These are phyloP conservation scores for Seladonia tumulorum DNA, from an alignment of 2,888 invertebrate genomes.

Conservation along the genomic window DNA sequence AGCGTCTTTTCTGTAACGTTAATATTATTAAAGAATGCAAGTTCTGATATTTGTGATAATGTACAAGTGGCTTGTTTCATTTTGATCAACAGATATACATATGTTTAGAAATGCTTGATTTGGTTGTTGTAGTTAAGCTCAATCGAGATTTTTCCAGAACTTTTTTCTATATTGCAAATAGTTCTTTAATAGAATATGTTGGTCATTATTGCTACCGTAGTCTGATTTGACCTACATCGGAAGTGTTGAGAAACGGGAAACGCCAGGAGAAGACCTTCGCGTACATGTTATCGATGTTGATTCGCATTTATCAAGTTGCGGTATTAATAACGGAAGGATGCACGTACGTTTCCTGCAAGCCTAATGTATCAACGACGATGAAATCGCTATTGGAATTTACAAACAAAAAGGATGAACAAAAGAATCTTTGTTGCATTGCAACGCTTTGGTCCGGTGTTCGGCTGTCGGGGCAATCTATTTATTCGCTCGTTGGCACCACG, in stretches of 20 bases:
- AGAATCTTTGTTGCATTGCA: conserved; percentile 12
- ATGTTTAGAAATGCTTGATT: too few relatives aligned
- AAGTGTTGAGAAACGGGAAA: neutral
- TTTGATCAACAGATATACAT: too few relatives aligned
- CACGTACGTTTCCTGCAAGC: conserved; percentile 37
- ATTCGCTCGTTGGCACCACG: conserved; percentile 30
- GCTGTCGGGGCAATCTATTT: conserved; percentile 47
- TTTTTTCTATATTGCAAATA: neutral
- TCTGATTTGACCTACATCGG: conserved; percentile 2
- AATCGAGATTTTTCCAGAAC: neutral
- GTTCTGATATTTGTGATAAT: too few relatives aligned
- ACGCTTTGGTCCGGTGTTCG: conserved; percentile 28
- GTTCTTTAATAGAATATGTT: neutral
- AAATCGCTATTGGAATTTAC: neutral
- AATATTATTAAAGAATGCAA: too few relatives aligned
- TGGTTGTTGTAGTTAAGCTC: neutral
- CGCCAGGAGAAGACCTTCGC: neutral
- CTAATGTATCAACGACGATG: neutral
- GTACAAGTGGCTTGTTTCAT: too few relatives aligned
- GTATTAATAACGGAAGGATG: conserved; percentile 43
- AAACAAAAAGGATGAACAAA: neutral
- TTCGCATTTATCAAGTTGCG: conserved; percentile 39
- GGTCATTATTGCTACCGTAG: neutral
- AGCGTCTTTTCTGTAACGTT: too few relatives aligned
- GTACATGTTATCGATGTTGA: neutral